Conservation (phyloP, 1,140 invertebrate species). For the Nephila pilipes region DNA sequence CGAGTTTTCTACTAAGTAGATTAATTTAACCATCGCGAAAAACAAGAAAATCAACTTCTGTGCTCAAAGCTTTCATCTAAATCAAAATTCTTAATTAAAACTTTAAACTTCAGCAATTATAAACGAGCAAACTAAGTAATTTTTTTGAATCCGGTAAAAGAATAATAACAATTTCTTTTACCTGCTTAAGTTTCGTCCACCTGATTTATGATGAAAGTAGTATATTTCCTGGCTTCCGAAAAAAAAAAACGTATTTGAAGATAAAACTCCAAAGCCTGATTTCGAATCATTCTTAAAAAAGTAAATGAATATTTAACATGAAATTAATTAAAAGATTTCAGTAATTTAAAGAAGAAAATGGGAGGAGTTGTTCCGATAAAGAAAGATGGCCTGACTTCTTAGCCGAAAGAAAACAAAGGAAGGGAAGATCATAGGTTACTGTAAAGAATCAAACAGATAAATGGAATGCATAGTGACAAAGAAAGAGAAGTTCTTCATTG, state of each 20-base stretch:
- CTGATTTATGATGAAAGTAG: not conserved
- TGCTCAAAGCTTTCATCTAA: not conserved
- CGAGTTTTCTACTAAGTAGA: no score
- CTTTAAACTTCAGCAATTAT: not conserved
- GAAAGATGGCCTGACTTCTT: not conserved
- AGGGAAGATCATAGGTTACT: not conserved
- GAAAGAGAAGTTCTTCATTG: not conserved
- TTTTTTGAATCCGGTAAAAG: not conserved
- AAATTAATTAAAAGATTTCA: not conserved
- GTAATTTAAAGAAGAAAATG: not conserved
- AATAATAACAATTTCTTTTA: not conserved
- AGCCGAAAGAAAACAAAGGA: not conserved
- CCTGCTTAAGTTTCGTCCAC: not conserved
- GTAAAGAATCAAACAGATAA: constrained; percentile 18
- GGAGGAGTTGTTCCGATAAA: not conserved
- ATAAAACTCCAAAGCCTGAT: no score
- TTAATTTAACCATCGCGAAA: not conserved
- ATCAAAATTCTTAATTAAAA: constrained; percentile 14
- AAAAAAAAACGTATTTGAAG: no score
- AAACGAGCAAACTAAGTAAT: not conserved
- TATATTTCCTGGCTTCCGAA: not conserved
- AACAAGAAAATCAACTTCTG: not conserved
- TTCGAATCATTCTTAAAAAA: not conserved
- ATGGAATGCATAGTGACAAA: not conserved
- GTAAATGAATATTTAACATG: constrained; percentile 17